Evolutionary conservation across 2,113 vertebrate genomes (phyloP).

Genomic region (Gobio gobio): DNA sequence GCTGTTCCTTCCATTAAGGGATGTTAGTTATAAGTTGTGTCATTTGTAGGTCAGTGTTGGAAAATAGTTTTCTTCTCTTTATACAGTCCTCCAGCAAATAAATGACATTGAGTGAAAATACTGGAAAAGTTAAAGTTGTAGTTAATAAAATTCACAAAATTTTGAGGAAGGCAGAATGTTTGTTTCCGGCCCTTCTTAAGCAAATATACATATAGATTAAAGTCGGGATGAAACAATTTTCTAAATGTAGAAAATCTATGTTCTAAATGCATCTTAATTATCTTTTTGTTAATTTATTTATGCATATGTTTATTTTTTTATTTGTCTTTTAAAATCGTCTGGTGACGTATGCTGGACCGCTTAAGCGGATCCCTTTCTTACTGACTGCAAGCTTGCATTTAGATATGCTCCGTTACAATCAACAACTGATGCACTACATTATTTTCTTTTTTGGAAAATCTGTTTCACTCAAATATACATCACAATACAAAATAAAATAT

Average conservation of each 20-base stretch:
- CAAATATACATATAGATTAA: not conserved
- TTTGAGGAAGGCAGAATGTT: not conserved
- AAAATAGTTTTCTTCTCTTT: not conserved
- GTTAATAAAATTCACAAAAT: not conserved
- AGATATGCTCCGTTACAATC: not conserved
- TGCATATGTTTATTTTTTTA: not conserved
- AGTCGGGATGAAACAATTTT: not conserved
- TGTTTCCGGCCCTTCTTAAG: not conserved
- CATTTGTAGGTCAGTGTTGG: conserved; percentile 24
- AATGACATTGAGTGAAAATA: not conserved
- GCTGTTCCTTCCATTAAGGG: conserved; percentile 14
- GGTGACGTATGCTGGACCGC: not conserved
- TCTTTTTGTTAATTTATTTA: not conserved
- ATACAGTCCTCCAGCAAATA: not conserved
- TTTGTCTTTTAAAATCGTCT: not conserved
- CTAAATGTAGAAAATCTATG: not conserved
- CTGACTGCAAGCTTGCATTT: not conserved
- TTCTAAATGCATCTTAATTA: not conserved
- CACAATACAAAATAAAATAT: not conserved
- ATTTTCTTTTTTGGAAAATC: too few relatives aligned
- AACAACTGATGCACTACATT: not conserved
- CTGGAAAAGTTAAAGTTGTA: not conserved
- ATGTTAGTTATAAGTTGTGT: conserved; percentile 22
- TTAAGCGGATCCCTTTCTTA: not conserved
- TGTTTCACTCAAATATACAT: too few relatives aligned